These are phyloP conservation scores for Microplitis demolitor DNA, from an alignment of 1,140 invertebrate species.

Conservation along the genomic window DNA sequence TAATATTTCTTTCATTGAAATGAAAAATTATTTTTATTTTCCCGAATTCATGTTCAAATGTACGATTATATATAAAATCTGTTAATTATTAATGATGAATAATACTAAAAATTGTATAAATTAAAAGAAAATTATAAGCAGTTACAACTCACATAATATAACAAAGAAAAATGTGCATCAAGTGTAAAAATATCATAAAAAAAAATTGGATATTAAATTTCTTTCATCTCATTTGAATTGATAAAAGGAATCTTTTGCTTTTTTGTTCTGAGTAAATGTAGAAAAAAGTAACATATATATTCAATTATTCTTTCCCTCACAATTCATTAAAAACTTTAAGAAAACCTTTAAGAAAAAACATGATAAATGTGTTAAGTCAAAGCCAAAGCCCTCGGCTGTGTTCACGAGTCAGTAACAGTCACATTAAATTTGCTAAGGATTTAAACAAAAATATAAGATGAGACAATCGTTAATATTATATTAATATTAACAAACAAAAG, in stretches of 20 bases:
- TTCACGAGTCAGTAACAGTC: too few species aligned
- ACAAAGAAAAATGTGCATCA: background rate
- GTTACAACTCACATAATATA: background rate
- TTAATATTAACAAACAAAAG: too few species aligned
- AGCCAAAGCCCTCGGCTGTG: too few species aligned
- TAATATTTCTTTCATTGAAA: too few species aligned
- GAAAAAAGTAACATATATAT: background rate
- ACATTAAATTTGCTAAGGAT: too few species aligned
- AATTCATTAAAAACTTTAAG: background rate
- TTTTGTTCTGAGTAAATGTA: background rate
- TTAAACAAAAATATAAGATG: too few species aligned
- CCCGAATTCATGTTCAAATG: too few species aligned
- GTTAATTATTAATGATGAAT: background rate
- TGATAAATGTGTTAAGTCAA: background rate
- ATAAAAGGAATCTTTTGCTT: background rate
- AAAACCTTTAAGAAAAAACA: too few species aligned
- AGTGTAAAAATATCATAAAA: background rate
- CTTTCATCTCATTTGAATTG: constrained; percentile 3
- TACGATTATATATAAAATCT: too few species aligned
- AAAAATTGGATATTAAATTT: background rate
- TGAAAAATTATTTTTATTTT: too few species aligned
- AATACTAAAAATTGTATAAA: background rate
- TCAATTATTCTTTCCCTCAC: background rate
- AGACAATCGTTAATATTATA: too few species aligned
- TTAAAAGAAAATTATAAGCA: background rate